phyloP scores from a whole-genome alignment of 2,888 invertebrate species.

The Atethmia centrago region DNA sequence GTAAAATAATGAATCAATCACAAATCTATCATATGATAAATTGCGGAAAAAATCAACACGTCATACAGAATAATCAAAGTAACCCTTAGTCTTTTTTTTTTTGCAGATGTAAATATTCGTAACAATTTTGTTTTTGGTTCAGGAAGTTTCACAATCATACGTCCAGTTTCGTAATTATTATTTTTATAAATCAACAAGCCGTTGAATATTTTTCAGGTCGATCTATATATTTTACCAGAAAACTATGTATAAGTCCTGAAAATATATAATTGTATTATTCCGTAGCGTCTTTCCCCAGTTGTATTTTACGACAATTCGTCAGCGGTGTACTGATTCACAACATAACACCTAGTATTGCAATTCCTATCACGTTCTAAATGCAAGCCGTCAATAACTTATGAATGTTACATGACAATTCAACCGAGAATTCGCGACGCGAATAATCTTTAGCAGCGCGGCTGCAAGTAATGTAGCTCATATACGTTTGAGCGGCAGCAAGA shows the following conservation, averaged over 20 bases:
- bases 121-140: background rate
- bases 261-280: constrained; percentile 21
- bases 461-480: constrained; percentile 44
- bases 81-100: constrained; percentile 8
- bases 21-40: constrained; percentile 47
- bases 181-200: background rate
- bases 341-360: constrained; percentile 53
- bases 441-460: constrained; percentile 54
- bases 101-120: background rate
- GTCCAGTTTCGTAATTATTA: background rate
- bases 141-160: background rate
- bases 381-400: constrained; percentile 66
- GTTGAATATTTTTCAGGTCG: background rate
- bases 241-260: background rate
- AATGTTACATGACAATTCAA: constrained; percentile 67
- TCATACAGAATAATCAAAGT: constrained; percentile 17
- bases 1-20: constrained; percentile 65
- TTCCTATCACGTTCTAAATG: constrained; percentile 63
- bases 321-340: constrained; percentile 58
- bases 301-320: constrained; percentile 39
- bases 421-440: constrained; percentile 56
- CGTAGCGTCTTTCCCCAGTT: background rate
- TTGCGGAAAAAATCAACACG: constrained; percentile 34
- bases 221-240: background rate
- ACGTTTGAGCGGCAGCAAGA: constrained; percentile 25